These are phyloP conservation scores for Prolemur simus DNA, from an alignment of 2,113 vertebrate species.

Conservation along the genomic window DNA sequence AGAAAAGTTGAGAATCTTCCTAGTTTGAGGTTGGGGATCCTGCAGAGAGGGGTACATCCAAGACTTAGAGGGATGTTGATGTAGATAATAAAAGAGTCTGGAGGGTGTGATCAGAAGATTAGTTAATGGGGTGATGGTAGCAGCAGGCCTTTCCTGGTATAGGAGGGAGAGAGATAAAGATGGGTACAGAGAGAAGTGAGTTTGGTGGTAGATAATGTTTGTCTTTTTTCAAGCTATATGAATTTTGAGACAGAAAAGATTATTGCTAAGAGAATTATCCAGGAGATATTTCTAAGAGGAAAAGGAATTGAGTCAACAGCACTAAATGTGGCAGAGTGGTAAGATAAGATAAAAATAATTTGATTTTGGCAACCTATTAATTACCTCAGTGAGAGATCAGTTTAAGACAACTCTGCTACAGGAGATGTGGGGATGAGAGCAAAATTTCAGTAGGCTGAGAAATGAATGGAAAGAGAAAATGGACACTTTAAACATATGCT, in stretches of 20 bases:
- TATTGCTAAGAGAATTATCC: not conserved
- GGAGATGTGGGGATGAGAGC: not conserved
- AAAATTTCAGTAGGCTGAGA: not conserved
- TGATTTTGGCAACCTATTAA: not conserved
- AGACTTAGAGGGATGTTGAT: not conserved
- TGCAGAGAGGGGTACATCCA: not conserved
- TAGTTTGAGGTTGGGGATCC: not conserved
- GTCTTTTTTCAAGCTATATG: not conserved
- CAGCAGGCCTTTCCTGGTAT: not conserved
- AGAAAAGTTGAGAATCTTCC: not conserved
- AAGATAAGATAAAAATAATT: slow-evolving; percentile 13
- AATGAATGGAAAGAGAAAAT: not conserved
- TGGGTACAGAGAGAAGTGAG: not conserved
- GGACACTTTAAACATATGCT: not conserved
- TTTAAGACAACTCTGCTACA: not conserved
- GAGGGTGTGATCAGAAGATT: not conserved
- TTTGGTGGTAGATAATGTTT: not conserved
- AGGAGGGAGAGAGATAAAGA: not conserved
- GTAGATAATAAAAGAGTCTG: not conserved
- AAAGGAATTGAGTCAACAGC: not conserved
- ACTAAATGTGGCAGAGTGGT: not conserved
- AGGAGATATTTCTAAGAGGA: not conserved
- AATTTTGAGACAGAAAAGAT: not conserved
- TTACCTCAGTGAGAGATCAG: not conserved
- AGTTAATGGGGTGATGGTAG: not conserved